Conservation (phyloP, 2,113 vertebrate genomes). For the Dromas ardeola region DNA sequence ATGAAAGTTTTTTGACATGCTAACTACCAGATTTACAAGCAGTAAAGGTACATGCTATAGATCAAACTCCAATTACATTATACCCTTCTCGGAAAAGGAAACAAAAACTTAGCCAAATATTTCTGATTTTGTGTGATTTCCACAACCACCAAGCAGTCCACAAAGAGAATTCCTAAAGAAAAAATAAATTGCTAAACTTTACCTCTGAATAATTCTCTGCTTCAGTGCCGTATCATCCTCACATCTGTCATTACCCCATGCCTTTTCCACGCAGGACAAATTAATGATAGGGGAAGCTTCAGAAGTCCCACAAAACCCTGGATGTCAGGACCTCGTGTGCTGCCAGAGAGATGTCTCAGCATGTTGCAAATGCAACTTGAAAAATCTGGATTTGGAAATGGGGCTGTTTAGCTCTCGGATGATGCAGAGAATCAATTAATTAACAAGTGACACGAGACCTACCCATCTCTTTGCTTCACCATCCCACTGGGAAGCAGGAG, state of each 20-base stretch:
- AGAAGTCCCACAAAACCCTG: not conserved
- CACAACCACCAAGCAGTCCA: not conserved
- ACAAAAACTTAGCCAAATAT: not conserved
- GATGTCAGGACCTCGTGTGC: not conserved
- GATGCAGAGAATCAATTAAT: conserved; percentile 20
- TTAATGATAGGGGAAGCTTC: not conserved
- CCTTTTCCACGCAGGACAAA: not conserved
- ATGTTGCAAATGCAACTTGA: conserved; percentile 8
- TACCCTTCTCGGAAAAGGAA: not conserved
- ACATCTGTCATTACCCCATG: not conserved
- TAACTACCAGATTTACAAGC: not conserved
- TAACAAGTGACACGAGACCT: conserved; percentile 22
- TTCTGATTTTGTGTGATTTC: not conserved
- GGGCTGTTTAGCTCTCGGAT: not conserved
- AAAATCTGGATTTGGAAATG: conserved; percentile 14
- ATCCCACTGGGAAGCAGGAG: not conserved
- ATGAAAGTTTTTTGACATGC: not conserved
- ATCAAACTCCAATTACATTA: not conserved
- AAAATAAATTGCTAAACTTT: not conserved
- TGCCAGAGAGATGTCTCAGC: conserved; percentile 21
- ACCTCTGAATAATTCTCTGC: not conserved
- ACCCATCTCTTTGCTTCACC: not conserved
- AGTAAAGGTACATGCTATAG: not conserved
- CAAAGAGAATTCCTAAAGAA: not conserved
- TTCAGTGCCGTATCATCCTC: not conserved